Conservation (phyloP, 1,140 invertebrate species). For the Watersipora subatra region DNA sequence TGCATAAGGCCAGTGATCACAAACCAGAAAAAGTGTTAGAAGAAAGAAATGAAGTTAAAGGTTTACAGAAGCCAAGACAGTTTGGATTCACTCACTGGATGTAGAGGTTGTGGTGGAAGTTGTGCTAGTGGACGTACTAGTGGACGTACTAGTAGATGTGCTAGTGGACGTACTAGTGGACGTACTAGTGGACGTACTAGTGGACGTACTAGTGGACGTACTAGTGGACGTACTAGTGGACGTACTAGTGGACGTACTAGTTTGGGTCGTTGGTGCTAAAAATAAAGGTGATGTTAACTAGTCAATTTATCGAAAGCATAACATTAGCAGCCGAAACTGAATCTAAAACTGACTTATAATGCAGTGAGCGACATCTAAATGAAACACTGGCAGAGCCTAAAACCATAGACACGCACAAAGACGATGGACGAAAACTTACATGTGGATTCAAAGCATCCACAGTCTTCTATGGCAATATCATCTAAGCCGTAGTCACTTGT, state of each 20-base stretch:
- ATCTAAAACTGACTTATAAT: not conserved
- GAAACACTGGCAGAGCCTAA: not conserved
- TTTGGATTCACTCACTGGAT: too few relatives aligned
- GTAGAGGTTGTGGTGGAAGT: too few relatives aligned
- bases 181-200: too few relatives aligned
- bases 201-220: too few relatives aligned
- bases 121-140: too few relatives aligned
- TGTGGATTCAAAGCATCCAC: not conserved
- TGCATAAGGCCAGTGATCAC: not conserved
- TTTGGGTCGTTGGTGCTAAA: not conserved
- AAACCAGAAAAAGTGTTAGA: not conserved
- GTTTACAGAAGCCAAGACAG: not conserved
- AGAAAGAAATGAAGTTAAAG: not conserved
- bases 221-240: too few relatives aligned
- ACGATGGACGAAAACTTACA: not conserved
- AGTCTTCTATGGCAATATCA: not conserved
- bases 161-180: too few relatives aligned
- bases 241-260: too few relatives aligned
- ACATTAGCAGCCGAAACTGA: not conserved
- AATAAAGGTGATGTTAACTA: not conserved
- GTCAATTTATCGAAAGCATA: not conserved
- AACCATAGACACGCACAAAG: not conserved
- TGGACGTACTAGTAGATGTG: too few relatives aligned
- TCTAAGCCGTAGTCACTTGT: not conserved
- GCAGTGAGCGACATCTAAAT: not conserved